Base-by-base conservation (phyloP, 1,140 invertebrate genomes). In the Drosophila biarmipes region DNA sequence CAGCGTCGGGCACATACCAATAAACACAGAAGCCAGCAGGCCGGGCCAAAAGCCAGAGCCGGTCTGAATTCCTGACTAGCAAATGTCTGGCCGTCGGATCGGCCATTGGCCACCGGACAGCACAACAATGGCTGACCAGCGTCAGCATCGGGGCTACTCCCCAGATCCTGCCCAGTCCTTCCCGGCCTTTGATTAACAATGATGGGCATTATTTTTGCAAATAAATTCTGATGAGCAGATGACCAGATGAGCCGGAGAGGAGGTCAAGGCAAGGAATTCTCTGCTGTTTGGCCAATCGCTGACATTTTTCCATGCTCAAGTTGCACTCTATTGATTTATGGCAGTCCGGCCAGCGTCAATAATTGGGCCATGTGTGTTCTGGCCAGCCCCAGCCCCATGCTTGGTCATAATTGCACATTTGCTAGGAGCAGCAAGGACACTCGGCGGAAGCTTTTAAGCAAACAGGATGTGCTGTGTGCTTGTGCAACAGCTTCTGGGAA, bases 141-240 rank as follows among this genome's bases (percentile, higher is more conserved):
- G 73, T 73, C 58, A 59, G 69, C 42, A 55, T 62, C 56, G 64
- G 64, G 49, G 46, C 46, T 54, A 40, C 69, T 38, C 45, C 34
- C 31, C 58, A 38, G 53, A 58, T 40, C 45, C 34, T 6, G 29
- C 27, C 37, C 17, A 35, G 38, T 38, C 21, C 24, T 15, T 31
- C 29, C 29, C 8, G 10, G 46, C 34, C 62, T 85, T 78, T 86
- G 82, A 87, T 82, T 87, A 86, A 78, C 82, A 86, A 78, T 86
- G 82, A 82, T 86, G 78, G 85, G 82, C 82, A 86, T 86, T 87
- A 87, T 82, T 86, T 87, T 87, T 87, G 74, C 71, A 82, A 86
- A 87, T 87, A 87, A 86, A 81, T 66, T 81, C 73, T 42, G 58
- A 34, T 42, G 66, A 62, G 53, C 21, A 43, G 46, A 35, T 37